A percentile compares a stretch with the other conserved stretches of the same genome.
Evolutionary conservation across 2,113 vertebrate species (phyloP).

Genomic region (Trematocara unimaculatum): DNA sequence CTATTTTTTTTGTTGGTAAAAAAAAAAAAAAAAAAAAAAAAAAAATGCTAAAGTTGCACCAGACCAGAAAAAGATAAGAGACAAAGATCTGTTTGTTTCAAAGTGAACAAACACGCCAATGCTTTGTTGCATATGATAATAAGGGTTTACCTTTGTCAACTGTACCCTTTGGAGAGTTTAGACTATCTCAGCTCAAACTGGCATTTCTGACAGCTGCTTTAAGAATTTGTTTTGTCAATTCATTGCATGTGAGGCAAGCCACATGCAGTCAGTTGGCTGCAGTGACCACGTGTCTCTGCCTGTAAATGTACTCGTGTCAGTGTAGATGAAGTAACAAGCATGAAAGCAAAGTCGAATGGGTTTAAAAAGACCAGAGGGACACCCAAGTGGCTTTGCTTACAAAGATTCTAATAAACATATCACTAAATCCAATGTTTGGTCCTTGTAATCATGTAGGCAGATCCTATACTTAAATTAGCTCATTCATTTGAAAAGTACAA

Average conservation of each 20-base stretch:
- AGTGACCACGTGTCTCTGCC: neutral
- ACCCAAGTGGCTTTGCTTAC: neutral
- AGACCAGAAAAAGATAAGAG: neutral
- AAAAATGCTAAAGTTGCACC: neutral
- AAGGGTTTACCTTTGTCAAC: neutral
- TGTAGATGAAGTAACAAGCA: neutral
- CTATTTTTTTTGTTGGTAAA: no score
- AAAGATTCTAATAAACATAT: neutral
- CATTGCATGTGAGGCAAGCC: neutral
- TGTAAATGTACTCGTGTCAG: neutral
- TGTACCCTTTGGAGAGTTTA: neutral
- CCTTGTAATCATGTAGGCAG: neutral
- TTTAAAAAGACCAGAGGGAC: neutral
- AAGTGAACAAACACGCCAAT: neutral
- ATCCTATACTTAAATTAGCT: neutral
- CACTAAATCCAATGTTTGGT: neutral
- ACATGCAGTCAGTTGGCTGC: neutral
- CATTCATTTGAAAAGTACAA: neutral
- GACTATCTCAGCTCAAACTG: neutral
- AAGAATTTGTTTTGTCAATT: neutral
- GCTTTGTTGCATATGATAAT: neutral
- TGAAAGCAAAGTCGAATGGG: neutral
- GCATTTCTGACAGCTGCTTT: neutral
- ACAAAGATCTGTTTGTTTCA: neutral
- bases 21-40: neutral